Conservation (phyloP, 2,888 invertebrate species). For the Zeuzera pyrina region DNA sequence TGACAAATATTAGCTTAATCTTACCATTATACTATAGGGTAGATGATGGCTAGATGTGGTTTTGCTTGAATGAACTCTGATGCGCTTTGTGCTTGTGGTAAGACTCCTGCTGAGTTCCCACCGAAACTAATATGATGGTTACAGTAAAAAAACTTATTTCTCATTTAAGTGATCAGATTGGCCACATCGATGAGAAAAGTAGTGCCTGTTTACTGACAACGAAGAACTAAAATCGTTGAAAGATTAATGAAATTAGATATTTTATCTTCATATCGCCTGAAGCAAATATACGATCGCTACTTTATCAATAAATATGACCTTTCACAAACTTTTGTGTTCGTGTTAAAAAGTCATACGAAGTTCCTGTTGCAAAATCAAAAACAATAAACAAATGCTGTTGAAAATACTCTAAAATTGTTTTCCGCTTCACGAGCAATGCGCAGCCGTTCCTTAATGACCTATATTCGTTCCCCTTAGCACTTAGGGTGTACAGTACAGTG, state of each 20-base stretch:
- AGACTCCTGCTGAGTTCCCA: conserved; percentile 60
- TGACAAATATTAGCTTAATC: too few species aligned
- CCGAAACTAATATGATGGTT: conserved; percentile 39
- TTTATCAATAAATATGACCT: conserved; percentile 32
- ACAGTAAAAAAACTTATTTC: conserved; percentile 33
- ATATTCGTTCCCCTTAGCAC: conserved; percentile 59
- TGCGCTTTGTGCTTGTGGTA: conserved; percentile 42
- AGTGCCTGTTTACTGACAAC: too few species aligned
- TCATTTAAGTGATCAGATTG: too few species aligned
- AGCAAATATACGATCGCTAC: too few species aligned
- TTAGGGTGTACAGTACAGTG: conserved; percentile 57
- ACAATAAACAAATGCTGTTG: conserved; percentile 26
- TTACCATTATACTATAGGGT: too few species aligned
- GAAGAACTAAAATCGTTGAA: too few species aligned
- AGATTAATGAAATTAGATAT: too few species aligned
- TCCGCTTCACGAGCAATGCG: conserved; percentile 33
- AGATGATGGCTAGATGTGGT: conserved; percentile 64
- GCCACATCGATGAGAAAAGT: too few species aligned
- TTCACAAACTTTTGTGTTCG: conserved; percentile 30
- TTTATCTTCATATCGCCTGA: too few species aligned
- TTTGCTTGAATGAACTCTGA: conserved; percentile 49
- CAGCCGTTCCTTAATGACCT: conserved; percentile 53
- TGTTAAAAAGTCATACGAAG: too few species aligned
- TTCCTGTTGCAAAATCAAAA: too few species aligned
- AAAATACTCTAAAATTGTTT: conserved; percentile 31